Evolutionary conservation across 2,113 vertebrate genomes (phyloP), one percentile per base, ranked within the genome.

Genomic region (Sturnira hondurensis): DNA sequence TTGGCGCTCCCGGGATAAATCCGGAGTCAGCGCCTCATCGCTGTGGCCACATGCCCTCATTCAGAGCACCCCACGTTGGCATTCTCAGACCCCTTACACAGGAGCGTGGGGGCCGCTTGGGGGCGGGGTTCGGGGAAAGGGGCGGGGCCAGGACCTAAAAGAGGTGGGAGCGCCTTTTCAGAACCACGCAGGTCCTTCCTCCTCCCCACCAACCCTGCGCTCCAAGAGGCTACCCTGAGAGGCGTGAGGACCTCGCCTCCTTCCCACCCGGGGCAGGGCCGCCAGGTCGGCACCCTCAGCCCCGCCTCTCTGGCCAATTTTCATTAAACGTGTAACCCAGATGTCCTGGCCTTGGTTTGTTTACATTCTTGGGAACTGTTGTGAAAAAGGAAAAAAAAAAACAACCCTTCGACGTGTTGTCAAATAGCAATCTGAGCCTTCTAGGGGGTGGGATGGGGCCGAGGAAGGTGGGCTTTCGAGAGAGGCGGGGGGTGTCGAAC

Each of bases 291-390:
- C 52, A 26, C 71, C 47, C 70, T 63, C 7, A 0, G 56, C 65
- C 78, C 90, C 54, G n/a, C 85, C 90, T 73, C 14, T 16, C 43
- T 24, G 63, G 17, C 4, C 33, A 24, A 84, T 93, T 98, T 98
- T 98, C 97, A 93, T 98, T 97, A 98, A 99, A 99, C 98, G 98
- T 98, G 98, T 98, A 99, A 99, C 98, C 98, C 99, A 99, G 99
- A 99, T 99, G 99, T 99, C 98, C 94, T 86, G 97, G 98, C 95
- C 98, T 98, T 86, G 98, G 98, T 99, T 99, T 99, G 99, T 99
- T 99, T 99, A 99, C 99, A 99, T 99, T 99, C 98, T 98, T 98
- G 97, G 93, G 98, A 98, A 98, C 94, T 97, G 97, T 97, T 97
- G 97, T 98, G 97, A 96, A 97, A 97, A 97, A 98, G 96, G 22